Evolutionary conservation across 2,113 vertebrate genomes (phyloP), one percentile per base, ranked within the genome.

Genomic region (Toxotes chatareus): DNA sequence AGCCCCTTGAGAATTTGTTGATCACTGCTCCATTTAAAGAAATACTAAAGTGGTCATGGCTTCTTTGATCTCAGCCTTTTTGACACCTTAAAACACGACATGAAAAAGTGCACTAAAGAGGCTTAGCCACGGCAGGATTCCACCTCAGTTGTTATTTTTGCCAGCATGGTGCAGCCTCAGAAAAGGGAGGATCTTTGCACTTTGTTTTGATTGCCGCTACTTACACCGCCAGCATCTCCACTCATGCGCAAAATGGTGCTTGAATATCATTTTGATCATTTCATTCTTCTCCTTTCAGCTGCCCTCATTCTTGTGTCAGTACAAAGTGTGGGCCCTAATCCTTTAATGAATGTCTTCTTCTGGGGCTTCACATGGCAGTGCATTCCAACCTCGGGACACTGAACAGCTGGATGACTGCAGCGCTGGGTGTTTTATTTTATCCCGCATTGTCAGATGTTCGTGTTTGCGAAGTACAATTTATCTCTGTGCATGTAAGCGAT

Each of bases 311-410:
- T 82, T 89, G 85, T 81, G 88, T 92, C 89, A 89, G 88, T 83
- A 90, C 91, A 92, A 92, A 91, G 90, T 92, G 87, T 88, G 89
- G 69, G 87, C 49, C 44, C 66, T 91, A 91, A 92, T 93, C 91
- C 89, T 86, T 83, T 76, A 86, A 89, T 91, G 86, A 92, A 90
- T 90, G 84, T 89, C 86, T 86, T 89, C 88, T 84, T 67, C 76
- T 67, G 67, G 65, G 65, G 84, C 86, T 89, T 90, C 83, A 77
- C 84, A 87, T 86, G 88, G 88, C 79, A 78, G 74, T 79, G 77
- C 93, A 92, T 93, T 91, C 90, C 90, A 80, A 57, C 73, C 75
- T 23, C 56, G 16, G 87, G 61, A 83, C 62, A 60, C 42, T 62
- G 85, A 89, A 83, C 90, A 93, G 83, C 91, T 90, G 88, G 84